These are phyloP conservation scores for Theocolax elegans DNA, from an alignment of 1,140 invertebrate genomes.

Conservation along the genomic window DNA sequence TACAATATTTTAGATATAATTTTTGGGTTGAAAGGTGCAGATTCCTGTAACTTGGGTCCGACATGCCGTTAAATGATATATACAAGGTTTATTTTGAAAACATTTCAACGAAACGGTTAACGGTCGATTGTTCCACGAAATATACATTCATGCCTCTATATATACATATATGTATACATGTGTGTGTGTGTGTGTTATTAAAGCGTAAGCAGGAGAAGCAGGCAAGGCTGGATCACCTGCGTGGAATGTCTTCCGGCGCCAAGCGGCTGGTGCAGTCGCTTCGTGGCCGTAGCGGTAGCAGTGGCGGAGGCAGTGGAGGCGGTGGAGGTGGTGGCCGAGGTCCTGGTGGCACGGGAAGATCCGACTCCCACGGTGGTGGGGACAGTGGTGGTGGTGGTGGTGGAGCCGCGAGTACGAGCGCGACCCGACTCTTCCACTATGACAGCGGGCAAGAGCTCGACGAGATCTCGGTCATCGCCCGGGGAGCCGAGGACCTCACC, in stretches of 20 bases:
- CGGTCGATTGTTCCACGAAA: no score
- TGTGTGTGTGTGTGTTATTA: no score
- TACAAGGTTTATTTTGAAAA: no score
- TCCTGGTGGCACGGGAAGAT: conserved; percentile 58
- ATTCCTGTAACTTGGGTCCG: no score
- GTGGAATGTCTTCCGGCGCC: conserved; percentile 72
- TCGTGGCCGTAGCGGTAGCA: conserved; percentile 67
- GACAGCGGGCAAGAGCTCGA: conserved; percentile 78
- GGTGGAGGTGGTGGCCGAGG: conserved; percentile 44
- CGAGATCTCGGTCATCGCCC: conserved; percentile 81
- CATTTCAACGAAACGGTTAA: no score
- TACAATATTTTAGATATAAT: no score
- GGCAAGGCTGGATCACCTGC: conserved; percentile 65
- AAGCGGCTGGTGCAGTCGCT: conserved; percentile 77
- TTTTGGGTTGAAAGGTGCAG: no score
- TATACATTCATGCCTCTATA: no score
- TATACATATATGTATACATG: no score
- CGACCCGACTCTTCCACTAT: conserved; percentile 62
- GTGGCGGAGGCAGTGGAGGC: conserved; percentile 55
- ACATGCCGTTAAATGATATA: no score
- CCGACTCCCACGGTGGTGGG: conserved; percentile 62
- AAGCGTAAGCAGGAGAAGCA: conserved; percentile 29
- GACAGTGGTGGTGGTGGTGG: conserved; percentile 64
- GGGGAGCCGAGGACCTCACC: conserved; percentile 70
- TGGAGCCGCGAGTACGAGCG: conserved; percentile 62